Base-by-base conservation (phyloP, 1,140 invertebrate species). In the Pomacea maculata region DNA sequence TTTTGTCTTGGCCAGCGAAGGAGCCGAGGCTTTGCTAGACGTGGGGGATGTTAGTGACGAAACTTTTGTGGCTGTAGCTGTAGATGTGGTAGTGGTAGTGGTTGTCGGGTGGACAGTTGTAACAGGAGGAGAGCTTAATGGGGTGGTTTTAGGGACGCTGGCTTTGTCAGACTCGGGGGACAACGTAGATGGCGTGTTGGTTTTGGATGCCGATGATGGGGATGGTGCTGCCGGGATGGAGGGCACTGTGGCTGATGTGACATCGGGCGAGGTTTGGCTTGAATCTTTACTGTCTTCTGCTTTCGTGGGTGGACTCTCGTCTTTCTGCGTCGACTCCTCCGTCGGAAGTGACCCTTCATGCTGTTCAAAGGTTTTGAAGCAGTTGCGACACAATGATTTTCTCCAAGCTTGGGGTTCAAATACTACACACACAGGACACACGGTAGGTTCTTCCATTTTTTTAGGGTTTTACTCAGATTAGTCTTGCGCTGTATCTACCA, bases 331-430 rank as follows among this genome's bases (percentile, higher is more conserved):
- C 14, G 29, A 45, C 34, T 21, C 55, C 74, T 14, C 45, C 21
- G 34, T 75, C 55, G 25, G 74, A 75, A 15, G 19, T 63, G 6
- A 84, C 80, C 14, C 77, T 0, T 65, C 74, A 65, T 90, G 89
- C 80, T 87, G 84, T 12, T 88, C 85, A 54, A 86, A 80, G n/a
- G 84, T 64, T 77, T 89, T 86, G 77, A 91, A 91, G 80, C 91
- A 91, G 81, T 91, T 91, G 80, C 85, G 87, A 85, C 91, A 91
- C 54, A 89, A 79, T 54, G 84, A 89, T 79, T 89, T 90, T 45
- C 89, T 82, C 88, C 89, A 91, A 34, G 88, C 84, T 79, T 91
- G 90, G 5, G 90, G 88, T 82, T 91, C 89, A 83, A 91, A 91
- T 45, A 82, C 85, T n/a, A 77, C 80, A 82, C 91, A 91, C n/a